Evolutionary conservation across 2,113 vertebrate species (phyloP).

Genomic region (Ammodytes marinus): DNA sequence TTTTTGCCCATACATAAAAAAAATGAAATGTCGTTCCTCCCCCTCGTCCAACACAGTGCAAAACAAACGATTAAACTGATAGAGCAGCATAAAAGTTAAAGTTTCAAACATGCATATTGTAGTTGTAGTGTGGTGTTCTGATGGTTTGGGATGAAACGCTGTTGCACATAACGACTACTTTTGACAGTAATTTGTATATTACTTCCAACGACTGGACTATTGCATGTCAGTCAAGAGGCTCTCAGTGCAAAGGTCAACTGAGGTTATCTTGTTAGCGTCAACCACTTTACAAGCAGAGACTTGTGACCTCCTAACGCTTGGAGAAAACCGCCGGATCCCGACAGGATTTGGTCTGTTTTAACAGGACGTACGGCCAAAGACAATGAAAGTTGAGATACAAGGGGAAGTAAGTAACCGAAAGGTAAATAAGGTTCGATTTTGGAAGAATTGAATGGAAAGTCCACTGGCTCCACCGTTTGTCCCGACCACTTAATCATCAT

Average conservation of each 20-base stretch:
- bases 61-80: too few species aligned
- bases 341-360: background rate
- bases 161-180: background rate
- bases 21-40: too few species aligned
- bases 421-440: background rate
- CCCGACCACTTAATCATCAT: background rate
- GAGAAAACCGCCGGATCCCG: background rate
- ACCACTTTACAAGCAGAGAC: background rate
- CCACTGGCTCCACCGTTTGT: background rate
- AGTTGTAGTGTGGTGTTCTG: too few species aligned
- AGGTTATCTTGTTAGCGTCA: constrained; percentile 19
- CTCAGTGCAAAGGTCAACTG: background rate
- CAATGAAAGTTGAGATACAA: background rate
- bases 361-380: background rate
- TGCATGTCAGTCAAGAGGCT: background rate
- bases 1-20: too few species aligned
- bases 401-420: background rate
- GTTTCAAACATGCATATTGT: too few species aligned
- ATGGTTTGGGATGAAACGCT: too few species aligned
- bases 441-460: background rate
- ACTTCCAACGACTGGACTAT: background rate
- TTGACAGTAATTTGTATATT: background rate
- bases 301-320: background rate
- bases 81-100: too few species aligned
- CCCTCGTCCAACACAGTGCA: too few species aligned